A percentile compares a stretch with the other conserved stretches of the same genome.
Conservation (phyloP, 1,140 invertebrate genomes). For the Hycleus cichorii region DNA sequence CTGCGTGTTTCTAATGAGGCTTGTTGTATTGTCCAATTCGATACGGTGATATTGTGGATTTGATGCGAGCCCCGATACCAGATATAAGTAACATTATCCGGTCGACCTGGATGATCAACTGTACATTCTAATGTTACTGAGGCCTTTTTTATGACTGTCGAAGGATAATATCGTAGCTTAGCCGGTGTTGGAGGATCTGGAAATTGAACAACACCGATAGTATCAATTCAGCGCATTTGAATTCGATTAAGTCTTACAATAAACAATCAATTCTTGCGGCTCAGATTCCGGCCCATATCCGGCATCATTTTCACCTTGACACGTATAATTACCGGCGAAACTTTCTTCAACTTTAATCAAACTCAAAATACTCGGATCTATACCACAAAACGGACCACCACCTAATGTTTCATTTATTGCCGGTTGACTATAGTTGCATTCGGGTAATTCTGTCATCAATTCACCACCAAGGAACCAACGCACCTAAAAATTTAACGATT, state of each 20-base stretch:
- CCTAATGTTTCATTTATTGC: slow-evolving; percentile 21
- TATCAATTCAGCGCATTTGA: not conserved
- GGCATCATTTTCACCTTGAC: slow-evolving; percentile 76
- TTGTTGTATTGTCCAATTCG: slow-evolving; percentile 68
- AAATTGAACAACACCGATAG: slow-evolving; percentile 1
- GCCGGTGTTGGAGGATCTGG: slow-evolving; percentile 33
- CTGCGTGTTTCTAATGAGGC: slow-evolving; percentile 73
- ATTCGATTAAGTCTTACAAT: slow-evolving; percentile 53
- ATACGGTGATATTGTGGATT: slow-evolving; percentile 62
- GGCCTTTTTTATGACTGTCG: slow-evolving; percentile 69
- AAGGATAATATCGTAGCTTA: slow-evolving; percentile 42
- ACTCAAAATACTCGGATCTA: slow-evolving; percentile 76
- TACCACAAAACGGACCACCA: slow-evolving; percentile 58
- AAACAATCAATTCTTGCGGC: slow-evolving; percentile 64
- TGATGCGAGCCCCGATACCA: slow-evolving; percentile 71
- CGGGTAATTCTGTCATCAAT: slow-evolving; percentile 74
- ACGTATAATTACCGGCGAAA: slow-evolving; percentile 89
- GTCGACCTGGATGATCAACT: slow-evolving; percentile 72
- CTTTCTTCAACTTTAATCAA: slow-evolving; percentile 71
- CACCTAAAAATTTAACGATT: slow-evolving; percentile 29
- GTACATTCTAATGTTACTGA: slow-evolving; percentile 70
- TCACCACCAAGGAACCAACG: slow-evolving; percentile 74
- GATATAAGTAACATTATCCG: slow-evolving; percentile 62
- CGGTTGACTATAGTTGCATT: slow-evolving; percentile 55
- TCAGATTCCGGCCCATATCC: slow-evolving; percentile 74